A percentile compares a stretch with the other conserved stretches of the same genome.
These are phyloP conservation scores for Hipparchia semele DNA, from an alignment of 2,888 invertebrate genomes.

Conservation along the genomic window DNA sequence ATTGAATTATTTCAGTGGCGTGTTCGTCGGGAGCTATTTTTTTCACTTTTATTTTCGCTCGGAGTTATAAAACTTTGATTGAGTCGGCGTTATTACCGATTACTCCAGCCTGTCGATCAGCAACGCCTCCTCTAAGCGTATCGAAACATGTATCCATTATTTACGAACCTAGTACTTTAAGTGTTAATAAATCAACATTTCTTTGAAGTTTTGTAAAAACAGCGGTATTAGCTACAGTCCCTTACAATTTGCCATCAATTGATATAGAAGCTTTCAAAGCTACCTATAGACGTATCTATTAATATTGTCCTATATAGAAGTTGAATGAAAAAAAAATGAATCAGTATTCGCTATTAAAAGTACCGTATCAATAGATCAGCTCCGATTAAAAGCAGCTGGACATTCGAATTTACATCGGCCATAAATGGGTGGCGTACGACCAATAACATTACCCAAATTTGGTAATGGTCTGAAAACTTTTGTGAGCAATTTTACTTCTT, in stretches of 20 bases:
- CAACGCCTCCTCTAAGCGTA: constrained; percentile 31
- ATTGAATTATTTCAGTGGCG: constrained; percentile 52
- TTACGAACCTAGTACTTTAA: constrained; percentile 23
- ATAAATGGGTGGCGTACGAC: constrained; percentile 42
- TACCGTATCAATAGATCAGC: constrained; percentile 63
- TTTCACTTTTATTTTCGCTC: constrained; percentile 16
- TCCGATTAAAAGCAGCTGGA: constrained; percentile 67
- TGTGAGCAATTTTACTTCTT: constrained; percentile 18
- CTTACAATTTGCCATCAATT: constrained; percentile 21
- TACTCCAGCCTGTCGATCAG: constrained; percentile 38
- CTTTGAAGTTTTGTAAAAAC: constrained; percentile 29
- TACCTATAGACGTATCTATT: not conserved
- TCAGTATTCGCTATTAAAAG: constrained; percentile 49
- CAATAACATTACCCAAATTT: constrained; percentile 19
- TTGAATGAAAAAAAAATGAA: constrained; percentile 41
- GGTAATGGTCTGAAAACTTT: not conserved
- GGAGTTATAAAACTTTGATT: constrained; percentile 30
- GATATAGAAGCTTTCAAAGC: constrained; percentile 18
- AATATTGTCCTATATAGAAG: constrained; percentile 7
- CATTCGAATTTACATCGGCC: constrained; percentile 53
- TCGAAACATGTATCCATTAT: constrained; percentile 32
- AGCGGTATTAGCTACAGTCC: constrained; percentile 8
- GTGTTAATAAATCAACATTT: constrained; percentile 36
- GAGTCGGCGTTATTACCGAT: constrained; percentile 37
- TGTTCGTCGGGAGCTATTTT: constrained; percentile 24